These are phyloP conservation scores for Rallus limicola DNA, from an alignment of 2,113 vertebrate genomes.

Conservation along the genomic window DNA sequence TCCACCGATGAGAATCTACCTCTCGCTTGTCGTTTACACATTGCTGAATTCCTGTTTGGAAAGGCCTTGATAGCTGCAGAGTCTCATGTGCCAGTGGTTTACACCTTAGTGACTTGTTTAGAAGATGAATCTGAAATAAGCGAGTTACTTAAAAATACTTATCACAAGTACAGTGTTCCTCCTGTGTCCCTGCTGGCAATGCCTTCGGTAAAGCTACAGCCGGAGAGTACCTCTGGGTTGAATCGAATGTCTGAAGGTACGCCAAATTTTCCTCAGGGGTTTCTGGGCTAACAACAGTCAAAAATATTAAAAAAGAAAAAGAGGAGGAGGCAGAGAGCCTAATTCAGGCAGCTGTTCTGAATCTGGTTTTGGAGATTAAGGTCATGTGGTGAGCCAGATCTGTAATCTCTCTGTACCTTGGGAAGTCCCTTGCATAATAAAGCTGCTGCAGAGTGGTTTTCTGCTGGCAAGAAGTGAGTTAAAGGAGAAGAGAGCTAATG, in stretches of 20 bases:
- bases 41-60: conserved; percentile 88
- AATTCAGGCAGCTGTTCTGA: not conserved
- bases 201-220: conserved; percentile 48
- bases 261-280: not conserved
- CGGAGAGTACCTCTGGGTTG: not conserved
- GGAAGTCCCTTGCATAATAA: not conserved
- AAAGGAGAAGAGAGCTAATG: not conserved
- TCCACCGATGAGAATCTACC: conserved; percentile 86
- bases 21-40: conserved; percentile 83
- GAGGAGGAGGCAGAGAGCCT: not conserved
- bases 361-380: not conserved
- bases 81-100: conserved; percentile 85
- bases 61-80: conserved; percentile 85
- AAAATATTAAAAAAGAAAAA: not conserved
- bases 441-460: not conserved
- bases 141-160: conserved; percentile 77
- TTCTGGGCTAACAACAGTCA: not conserved
- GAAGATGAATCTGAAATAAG: conserved; percentile 86
- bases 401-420: not conserved
- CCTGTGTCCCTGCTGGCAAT: conserved; percentile 70
- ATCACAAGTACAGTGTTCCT: conserved; percentile 89
- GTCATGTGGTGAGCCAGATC: not conserved
- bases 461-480: not conserved
- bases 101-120: conserved; percentile 87
- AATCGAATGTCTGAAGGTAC: conserved; percentile 65